These are phyloP conservation scores for Bagarius yarrelli DNA, from an alignment of 2,113 vertebrate genomes.

Conservation along the genomic window DNA sequence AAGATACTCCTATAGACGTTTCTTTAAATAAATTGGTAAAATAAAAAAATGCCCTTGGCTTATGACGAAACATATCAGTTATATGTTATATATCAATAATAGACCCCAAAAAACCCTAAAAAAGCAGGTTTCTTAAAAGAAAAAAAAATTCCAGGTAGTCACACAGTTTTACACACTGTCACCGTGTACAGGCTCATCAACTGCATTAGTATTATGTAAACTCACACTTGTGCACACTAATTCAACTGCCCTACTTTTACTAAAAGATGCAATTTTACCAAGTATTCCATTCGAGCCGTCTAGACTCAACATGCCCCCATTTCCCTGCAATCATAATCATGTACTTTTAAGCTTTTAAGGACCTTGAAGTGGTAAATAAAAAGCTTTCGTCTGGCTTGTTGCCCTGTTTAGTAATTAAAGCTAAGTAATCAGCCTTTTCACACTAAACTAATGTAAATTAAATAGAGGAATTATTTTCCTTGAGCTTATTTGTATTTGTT, in stretches of 20 bases:
- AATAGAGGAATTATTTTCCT: not conserved
- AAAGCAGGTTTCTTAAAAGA: not conserved
- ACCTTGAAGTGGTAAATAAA: conserved; percentile 28
- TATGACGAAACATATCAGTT: too few relatives aligned
- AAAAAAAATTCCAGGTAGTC: not conserved
- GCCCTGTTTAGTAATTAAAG: conserved; percentile 8
- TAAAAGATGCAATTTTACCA: not conserved
- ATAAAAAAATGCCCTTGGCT: too few relatives aligned
- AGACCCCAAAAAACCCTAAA: too few relatives aligned
- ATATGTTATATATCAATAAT: too few relatives aligned
- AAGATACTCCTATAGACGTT: too few relatives aligned
- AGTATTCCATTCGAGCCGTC: conserved; percentile 5
- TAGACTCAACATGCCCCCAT: conserved; percentile 1
- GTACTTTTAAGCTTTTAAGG: conserved; percentile 7
- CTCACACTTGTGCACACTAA: not conserved
- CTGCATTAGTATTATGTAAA: not conserved
- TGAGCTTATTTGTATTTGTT: not conserved
- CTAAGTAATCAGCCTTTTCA: conserved; percentile 32
- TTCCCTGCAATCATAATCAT: conserved; percentile 22
- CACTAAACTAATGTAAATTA: not conserved
- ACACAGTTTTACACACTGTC: not conserved
- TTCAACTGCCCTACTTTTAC: not conserved
- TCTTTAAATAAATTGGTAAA: too few relatives aligned
- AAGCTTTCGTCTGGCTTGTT: conserved; percentile 17
- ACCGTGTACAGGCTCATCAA: not conserved